Percentiles rank a stretch among this genome's conserved stretches.
These are phyloP conservation scores for Spongia lamella DNA, from an alignment of 37 sponge, comb jelly and placozoan species.

Conservation along the genomic window DNA sequence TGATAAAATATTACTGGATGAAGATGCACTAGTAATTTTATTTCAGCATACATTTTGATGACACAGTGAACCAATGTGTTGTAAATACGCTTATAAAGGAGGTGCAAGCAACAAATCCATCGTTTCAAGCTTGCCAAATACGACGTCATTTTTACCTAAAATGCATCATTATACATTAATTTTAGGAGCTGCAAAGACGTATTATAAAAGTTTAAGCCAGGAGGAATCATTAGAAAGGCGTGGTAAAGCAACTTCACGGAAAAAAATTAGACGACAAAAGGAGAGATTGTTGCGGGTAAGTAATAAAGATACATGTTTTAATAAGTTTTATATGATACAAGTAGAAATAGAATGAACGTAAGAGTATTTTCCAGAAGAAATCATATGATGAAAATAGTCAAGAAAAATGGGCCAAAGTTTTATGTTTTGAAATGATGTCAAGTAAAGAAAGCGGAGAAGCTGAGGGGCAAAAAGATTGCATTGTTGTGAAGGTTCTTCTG, in stretches of 20 bases:
- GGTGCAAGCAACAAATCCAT: slow-evolving; percentile 9
- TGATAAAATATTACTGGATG: too few relatives aligned
- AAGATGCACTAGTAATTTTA: too few relatives aligned
- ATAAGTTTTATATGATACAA: too few relatives aligned
- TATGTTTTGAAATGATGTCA: slow-evolving; percentile 6
- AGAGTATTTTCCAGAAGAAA: neutral
- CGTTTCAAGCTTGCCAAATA: slow-evolving; percentile 8
- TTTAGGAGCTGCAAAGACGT: slow-evolving; percentile 4
- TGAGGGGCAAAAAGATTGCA: slow-evolving; percentile 9
- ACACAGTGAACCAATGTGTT: neutral
- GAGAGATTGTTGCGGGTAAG: slow-evolving; percentile 13
- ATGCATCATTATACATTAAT: neutral
- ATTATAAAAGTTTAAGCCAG: neutral
- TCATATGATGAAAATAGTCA: neutral
- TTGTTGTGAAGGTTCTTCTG: slow-evolving; percentile 22
- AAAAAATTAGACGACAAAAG: neutral
- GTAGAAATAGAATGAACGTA: slow-evolving; percentile 22
- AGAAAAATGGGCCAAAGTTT: slow-evolving; percentile 11
- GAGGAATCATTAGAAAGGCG: neutral
- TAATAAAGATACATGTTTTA: too few relatives aligned
- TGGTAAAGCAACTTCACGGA: neutral
- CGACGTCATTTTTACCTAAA: too few relatives aligned
- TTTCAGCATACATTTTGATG: too few relatives aligned
- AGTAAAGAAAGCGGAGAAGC: slow-evolving; percentile 26
- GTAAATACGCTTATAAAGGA: slow-evolving; percentile 3